Evolutionary conservation across 2,113 vertebrate species (phyloP).

Genomic region (Nymphicus hollandicus): DNA sequence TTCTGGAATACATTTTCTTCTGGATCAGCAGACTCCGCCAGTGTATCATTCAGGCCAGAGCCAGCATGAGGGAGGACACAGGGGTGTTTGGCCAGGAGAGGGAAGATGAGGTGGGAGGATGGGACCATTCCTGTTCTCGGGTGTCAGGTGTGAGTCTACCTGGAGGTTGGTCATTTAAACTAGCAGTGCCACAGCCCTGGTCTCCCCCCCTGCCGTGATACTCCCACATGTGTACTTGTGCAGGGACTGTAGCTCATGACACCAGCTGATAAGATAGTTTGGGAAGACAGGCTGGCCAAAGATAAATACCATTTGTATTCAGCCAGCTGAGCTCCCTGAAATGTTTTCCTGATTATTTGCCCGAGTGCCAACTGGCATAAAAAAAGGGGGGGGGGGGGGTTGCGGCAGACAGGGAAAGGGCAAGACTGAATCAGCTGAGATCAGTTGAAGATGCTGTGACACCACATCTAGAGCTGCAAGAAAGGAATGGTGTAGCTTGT

Average conservation of each 20-base stretch:
- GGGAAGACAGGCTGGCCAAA: background rate
- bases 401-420: background rate
- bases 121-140: background rate
- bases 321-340: background rate
- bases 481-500: background rate
- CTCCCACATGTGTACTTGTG: background rate
- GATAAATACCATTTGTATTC: background rate
- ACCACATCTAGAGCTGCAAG: background rate
- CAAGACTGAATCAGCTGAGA: background rate
- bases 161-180: rapidly evolving
- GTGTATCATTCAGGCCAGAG: background rate
- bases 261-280: background rate
- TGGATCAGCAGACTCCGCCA: rapidly evolving
- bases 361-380: background rate
- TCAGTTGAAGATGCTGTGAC: background rate
- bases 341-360: background rate
- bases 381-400: background rate
- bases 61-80: rapidly evolving
- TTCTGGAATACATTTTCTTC: background rate
- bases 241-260: background rate
- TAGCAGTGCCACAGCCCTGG: background rate
- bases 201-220: background rate
- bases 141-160: background rate
- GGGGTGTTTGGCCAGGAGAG: background rate
- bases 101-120: background rate